These are phyloP conservation scores for Erpornis zantholeuca DNA, from an alignment of 2,113 vertebrate genomes.

Conservation along the genomic window DNA sequence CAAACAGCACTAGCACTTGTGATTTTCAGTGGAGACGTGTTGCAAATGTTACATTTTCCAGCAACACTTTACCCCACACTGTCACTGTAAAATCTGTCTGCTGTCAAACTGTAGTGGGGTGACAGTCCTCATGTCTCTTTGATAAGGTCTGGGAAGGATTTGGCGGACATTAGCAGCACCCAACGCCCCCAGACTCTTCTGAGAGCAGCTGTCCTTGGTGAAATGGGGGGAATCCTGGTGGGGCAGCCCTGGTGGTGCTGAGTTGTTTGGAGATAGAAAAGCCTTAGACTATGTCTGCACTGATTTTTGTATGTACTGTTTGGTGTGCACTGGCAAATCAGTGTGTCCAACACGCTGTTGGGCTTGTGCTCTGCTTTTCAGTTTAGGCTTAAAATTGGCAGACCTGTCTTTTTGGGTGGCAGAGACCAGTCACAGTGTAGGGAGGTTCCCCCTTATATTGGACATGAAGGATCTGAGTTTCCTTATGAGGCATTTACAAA, in stretches of 20 bases:
- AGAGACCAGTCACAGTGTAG: background rate
- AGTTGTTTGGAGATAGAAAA: background rate
- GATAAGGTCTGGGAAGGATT: background rate
- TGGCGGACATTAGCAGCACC: background rate
- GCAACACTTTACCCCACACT: conserved; percentile 8
- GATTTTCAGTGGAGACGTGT: background rate
- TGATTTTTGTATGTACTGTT: background rate
- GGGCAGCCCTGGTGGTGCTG: background rate
- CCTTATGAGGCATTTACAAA: background rate
- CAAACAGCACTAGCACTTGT: background rate
- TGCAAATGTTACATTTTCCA: conserved; percentile 11
- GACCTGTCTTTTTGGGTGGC: background rate
- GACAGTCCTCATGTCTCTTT: background rate
- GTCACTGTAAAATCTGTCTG: conserved; percentile 30
- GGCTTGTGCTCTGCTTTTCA: background rate
- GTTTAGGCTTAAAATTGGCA: background rate
- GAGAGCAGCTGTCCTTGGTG: background rate
- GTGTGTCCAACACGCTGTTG: background rate
- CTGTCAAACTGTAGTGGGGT: background rate
- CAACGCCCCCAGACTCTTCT: background rate
- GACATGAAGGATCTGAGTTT: background rate
- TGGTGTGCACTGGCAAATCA: background rate
- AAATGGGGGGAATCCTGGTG: background rate
- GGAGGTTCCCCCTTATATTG: background rate
- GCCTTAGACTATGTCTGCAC: background rate